Evolutionary conservation across 1,140 invertebrate genomes (phyloP), one percentile per base, ranked within the genome.

Genomic region (Camponotus floridanus): DNA sequence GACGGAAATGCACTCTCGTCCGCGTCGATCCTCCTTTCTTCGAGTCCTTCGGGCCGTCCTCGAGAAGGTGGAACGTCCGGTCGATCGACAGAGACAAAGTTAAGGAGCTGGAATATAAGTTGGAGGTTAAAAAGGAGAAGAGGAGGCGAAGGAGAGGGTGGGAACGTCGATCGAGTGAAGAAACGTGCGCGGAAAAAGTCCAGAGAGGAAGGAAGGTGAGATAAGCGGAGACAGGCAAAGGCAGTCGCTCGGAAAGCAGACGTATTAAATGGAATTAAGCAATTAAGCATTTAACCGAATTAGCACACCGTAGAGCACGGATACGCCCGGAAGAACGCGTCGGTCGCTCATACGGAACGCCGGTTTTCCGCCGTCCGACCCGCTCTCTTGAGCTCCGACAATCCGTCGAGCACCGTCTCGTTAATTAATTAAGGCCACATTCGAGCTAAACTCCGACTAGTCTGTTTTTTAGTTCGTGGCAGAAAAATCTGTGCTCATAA

Each of bases 241-340:
- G 55, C 87, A 87, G 78, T 87, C 83, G 86, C 71, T 73, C 86
- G 87, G 87, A 91, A 87, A 87, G 86, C 76, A 88, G 89, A 86
- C 87, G 91, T 91, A 93, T 94, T 93, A 92, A 93, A 90, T 88
- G 91, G 88, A 93, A 94, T 94, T 94, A 93, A 94, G 93, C 92
- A 93, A 94, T 94, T 94, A 94, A 93, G 90, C 91, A 92, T 92
- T 93, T 93, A 93, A 92, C 92, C 89, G 93, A 93, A 93, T 93
- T 93, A 93, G 91, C 92, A 90, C 90, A 90, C 85, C 87, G 87
- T 92, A 87, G 84, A 85, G 84, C 87, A 87, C 64, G 91, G 89
- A 86, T 91, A 85, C 86, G 83, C 83, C 85, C 90, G 81, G 89
- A 86, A 91, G 87, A 86, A 73, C 88, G 86, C 59, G 39, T 57